Conservation (phyloP, 2,113 vertebrate species). For the Sinocyclocheilus maitianheensis region DNA sequence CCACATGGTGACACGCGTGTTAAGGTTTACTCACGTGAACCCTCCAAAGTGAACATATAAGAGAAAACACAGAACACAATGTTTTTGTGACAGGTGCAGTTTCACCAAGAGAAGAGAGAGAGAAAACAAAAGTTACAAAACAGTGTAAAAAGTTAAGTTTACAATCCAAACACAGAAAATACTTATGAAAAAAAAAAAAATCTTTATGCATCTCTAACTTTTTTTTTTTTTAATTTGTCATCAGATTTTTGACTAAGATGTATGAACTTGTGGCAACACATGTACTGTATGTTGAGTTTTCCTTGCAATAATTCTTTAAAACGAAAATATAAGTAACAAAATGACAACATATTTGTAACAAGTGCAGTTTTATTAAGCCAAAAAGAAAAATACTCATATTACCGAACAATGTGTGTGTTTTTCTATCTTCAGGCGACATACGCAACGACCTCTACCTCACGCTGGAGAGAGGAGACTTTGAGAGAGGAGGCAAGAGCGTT, state of each 20-base stretch:
- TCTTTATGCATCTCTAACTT: neutral
- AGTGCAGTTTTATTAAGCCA: neutral
- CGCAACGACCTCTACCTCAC: constrained; percentile 96
- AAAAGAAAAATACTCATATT: neutral
- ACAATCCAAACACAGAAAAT: too few relatives aligned
- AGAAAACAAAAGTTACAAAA: too few relatives aligned
- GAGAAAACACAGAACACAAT: too few relatives aligned
- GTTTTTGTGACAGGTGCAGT: too few relatives aligned
- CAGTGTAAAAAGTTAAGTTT: too few relatives aligned
- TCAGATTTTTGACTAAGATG: neutral
- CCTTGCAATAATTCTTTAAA: neutral
- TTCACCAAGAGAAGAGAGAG: too few relatives aligned
- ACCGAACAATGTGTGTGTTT: neutral
- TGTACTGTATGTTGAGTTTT: neutral
- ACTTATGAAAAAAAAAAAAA: neutral
- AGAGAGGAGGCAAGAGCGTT: constrained; percentile 96
- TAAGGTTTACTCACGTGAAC: too few relatives aligned
- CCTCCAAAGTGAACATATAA: too few relatives aligned
- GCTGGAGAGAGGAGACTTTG: constrained; percentile 93
- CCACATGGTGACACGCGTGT: too few relatives aligned
- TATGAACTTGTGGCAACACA: neutral
- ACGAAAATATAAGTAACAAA: neutral
- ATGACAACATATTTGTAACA: neutral
- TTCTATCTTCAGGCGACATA: constrained; percentile 82
- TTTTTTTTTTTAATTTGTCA: neutral